These are phyloP conservation scores for Pseudanteris insignis DNA, from an alignment of 2,888 invertebrate genomes.

Conservation along the genomic window DNA sequence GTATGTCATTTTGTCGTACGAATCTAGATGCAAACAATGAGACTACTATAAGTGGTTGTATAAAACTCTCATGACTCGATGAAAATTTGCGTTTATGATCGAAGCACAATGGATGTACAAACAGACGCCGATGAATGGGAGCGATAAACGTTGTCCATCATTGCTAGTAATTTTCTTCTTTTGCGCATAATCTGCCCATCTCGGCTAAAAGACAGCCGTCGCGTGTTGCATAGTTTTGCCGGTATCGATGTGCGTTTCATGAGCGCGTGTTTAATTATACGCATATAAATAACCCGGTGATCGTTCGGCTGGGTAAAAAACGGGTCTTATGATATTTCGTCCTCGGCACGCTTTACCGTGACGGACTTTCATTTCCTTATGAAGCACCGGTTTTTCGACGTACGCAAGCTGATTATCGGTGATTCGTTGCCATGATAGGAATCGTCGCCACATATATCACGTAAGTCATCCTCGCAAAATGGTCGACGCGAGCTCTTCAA, in stretches of 20 bases:
- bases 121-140: slow-evolving; percentile 17
- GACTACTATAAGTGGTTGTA: slow-evolving; percentile 5
- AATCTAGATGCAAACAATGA: slow-evolving; percentile 33
- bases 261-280: slow-evolving; percentile 49
- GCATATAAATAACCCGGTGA: slow-evolving; percentile 44
- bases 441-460: slow-evolving; percentile 14
- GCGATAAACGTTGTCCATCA: slow-evolving; percentile 22
- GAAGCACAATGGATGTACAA: slow-evolving; percentile 12
- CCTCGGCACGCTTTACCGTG: slow-evolving; percentile 40
- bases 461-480: slow-evolving; percentile 20
- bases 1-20: slow-evolving; percentile 6
- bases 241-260: slow-evolving; percentile 41
- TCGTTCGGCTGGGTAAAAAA: slow-evolving; percentile 28
- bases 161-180: slow-evolving; percentile 30
- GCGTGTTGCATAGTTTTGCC: slow-evolving; percentile 35
- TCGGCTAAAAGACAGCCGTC: slow-evolving; percentile 32
- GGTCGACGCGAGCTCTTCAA: slow-evolving; percentile 9
- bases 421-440: slow-evolving; percentile 38
- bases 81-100: slow-evolving; percentile 16
- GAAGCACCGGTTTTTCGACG: slow-evolving; percentile 43
- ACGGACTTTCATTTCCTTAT: slow-evolving; percentile 46
- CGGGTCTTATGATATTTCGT: slow-evolving; percentile 40
- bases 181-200: slow-evolving; percentile 36
- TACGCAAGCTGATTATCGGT: slow-evolving; percentile 39
- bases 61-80: slow-evolving; percentile 13